phyloP scores from a whole-genome alignment of 2,888 invertebrate genomes.

The Harpalus rubripes region DNA sequence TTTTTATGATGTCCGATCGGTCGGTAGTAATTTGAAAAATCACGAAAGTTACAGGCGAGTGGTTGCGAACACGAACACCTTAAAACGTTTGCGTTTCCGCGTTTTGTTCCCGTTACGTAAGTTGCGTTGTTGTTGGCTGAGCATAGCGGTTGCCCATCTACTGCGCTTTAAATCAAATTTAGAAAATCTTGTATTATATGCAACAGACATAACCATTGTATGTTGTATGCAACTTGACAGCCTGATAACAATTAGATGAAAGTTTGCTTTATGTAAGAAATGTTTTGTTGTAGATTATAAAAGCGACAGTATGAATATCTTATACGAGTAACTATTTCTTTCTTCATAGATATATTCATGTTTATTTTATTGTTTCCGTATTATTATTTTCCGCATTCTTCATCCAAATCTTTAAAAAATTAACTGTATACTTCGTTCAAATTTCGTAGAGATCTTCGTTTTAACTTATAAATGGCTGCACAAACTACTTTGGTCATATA shows the following conservation, averaged over 20 bases:
- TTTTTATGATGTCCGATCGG: constrained; percentile 20
- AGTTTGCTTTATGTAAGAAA: constrained; percentile 8
- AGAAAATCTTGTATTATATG: constrained; percentile 25
- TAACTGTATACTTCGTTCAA: not conserved
- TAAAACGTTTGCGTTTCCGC: constrained; percentile 47
- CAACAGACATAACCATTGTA: not conserved
- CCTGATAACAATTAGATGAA: constrained; percentile 27
- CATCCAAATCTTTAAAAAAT: not conserved
- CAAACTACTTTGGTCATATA: too few species aligned
- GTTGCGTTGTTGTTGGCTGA: constrained; percentile 35
- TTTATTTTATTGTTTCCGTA: not conserved
- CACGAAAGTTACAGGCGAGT: constrained; percentile 33
- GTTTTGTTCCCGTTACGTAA: constrained; percentile 52
- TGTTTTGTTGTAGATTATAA: not conserved
- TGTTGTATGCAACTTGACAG: not conserved
- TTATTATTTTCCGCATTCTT: not conserved
- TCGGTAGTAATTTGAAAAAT: constrained; percentile 22
- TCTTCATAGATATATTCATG: not conserved
- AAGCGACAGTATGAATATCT: constrained; percentile 22
- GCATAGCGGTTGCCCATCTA: constrained; percentile 36
- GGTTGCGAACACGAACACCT: constrained; percentile 46
- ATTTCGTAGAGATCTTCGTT: not conserved
- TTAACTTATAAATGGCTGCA: too few species aligned
- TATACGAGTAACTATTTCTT: not conserved
- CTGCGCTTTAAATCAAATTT: constrained; percentile 14